phyloP scores from a whole-genome alignment of 2,113 vertebrate species.

The Bubo scandiacus region DNA sequence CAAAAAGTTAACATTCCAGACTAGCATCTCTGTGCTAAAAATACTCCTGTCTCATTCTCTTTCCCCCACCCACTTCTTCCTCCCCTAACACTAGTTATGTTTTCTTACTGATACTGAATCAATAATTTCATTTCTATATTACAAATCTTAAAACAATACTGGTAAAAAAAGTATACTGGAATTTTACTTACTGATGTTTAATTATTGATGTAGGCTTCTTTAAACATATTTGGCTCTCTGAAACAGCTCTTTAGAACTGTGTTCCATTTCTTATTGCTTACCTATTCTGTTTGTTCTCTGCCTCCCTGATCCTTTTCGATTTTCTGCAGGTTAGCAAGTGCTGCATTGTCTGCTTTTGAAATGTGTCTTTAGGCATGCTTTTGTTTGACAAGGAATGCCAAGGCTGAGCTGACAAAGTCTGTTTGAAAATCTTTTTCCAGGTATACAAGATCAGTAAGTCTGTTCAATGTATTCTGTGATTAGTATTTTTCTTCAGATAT shows the following conservation, averaged over 20 bases:
- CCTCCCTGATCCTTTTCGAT: constrained; percentile 84
- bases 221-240: constrained; percentile 90
- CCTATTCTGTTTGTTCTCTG: constrained; percentile 92
- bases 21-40: constrained; percentile 23
- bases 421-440: constrained; percentile 90
- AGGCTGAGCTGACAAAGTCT: constrained; percentile 87
- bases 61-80: neutral
- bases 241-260: constrained; percentile 83
- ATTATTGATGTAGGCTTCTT: constrained; percentile 83
- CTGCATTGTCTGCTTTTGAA: constrained; percentile 85
- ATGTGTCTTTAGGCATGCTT: constrained; percentile 93
- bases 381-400: constrained; percentile 90
- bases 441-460: constrained; percentile 89
- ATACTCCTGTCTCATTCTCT: neutral
- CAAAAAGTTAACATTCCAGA: constrained; percentile 60
- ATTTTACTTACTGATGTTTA: constrained; percentile 81
- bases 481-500: constrained; percentile 95
- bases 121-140: constrained; percentile 76
- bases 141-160: constrained; percentile 75
- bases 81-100: constrained; percentile 28
- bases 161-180: constrained; percentile 71
- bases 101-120: constrained; percentile 64
- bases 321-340: constrained; percentile 90
- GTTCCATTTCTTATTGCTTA: constrained; percentile 84
- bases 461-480: constrained; percentile 92